phyloP scores from a whole-genome alignment of 1,140 invertebrate species.

The Orius insidiosus region DNA sequence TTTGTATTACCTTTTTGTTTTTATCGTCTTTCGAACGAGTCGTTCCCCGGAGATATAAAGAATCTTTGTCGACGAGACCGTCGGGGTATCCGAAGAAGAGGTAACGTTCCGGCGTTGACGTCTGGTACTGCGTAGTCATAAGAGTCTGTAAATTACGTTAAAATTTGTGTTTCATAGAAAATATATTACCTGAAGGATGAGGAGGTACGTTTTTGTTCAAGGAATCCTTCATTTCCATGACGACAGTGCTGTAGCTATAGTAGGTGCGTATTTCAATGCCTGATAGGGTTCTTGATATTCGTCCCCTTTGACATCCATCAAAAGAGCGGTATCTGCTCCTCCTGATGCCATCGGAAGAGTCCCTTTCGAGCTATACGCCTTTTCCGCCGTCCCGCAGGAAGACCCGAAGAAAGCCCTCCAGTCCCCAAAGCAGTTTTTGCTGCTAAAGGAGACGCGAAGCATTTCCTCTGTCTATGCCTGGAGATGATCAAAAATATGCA shows the following conservation, averaged over 20 bases:
- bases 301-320: constrained; percentile 40
- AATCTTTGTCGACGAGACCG: constrained; percentile 29
- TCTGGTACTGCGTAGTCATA: constrained; percentile 65
- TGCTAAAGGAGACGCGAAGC: constrained; percentile 51
- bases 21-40: constrained; percentile 21
- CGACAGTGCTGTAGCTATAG: constrained; percentile 58
- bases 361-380: constrained; percentile 25
- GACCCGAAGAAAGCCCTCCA: constrained; percentile 22
- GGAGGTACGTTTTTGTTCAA: constrained; percentile 34
- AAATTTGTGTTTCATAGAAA: background rate
- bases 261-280: constrained; percentile 56
- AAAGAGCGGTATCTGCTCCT: constrained; percentile 25
- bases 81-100: constrained; percentile 28
- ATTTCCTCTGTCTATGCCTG: constrained; percentile 58
- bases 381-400: constrained; percentile 32
- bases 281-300: constrained; percentile 68
- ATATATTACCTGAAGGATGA: constrained; percentile 31
- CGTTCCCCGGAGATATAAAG: constrained; percentile 29
- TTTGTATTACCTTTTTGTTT: constrained; percentile 22
- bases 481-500: constrained; percentile 61
- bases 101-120: constrained; percentile 37
- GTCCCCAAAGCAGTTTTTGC: constrained; percentile 29
- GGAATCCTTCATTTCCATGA: constrained; percentile 58
- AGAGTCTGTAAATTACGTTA: constrained; percentile 18
- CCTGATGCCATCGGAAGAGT: constrained; percentile 29